Evolutionary conservation across 1,140 invertebrate species (phyloP).

Genomic region (Drosophila saltans): DNA sequence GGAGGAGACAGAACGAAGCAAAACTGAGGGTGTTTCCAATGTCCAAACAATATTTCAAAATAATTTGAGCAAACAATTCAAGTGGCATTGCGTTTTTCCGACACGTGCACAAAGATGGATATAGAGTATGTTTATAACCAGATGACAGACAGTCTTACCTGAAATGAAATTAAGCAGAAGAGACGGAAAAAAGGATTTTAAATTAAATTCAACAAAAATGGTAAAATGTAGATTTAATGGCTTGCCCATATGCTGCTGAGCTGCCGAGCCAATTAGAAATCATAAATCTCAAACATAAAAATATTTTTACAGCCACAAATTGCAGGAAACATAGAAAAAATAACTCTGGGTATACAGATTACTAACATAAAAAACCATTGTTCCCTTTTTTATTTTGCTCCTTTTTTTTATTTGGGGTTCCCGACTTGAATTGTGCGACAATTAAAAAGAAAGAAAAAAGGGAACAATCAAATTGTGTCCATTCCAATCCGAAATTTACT

Average conservation of each 20-base stretch:
- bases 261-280: constrained; percentile 63
- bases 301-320: constrained; percentile 63
- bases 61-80: constrained; percentile 70
- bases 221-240: constrained; percentile 62
- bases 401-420: constrained; percentile 19
- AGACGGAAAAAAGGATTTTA: constrained; percentile 30
- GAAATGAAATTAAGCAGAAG: constrained; percentile 40
- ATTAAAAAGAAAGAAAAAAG: constrained; percentile 60
- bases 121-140: not conserved
- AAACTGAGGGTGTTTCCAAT: constrained; percentile 9
- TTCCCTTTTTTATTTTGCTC: not conserved
- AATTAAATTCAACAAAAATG: constrained; percentile 57
- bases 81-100: constrained; percentile 48
- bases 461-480: constrained; percentile 65
- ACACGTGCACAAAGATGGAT: constrained; percentile 44
- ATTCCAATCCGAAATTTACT: constrained; percentile 15
- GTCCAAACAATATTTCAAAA: constrained; percentile 60
- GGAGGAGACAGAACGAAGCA: not conserved
- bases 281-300: constrained; percentile 61
- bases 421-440: constrained; percentile 72
- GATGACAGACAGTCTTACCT: constrained; percentile 54
- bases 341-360: constrained; percentile 9
- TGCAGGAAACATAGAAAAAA: constrained; percentile 52
- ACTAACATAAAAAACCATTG: constrained; percentile 45
- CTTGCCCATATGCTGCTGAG: constrained; percentile 36